phyloP scores from a whole-genome alignment of 2,888 invertebrate species.

The Andrena minutula region DNA sequence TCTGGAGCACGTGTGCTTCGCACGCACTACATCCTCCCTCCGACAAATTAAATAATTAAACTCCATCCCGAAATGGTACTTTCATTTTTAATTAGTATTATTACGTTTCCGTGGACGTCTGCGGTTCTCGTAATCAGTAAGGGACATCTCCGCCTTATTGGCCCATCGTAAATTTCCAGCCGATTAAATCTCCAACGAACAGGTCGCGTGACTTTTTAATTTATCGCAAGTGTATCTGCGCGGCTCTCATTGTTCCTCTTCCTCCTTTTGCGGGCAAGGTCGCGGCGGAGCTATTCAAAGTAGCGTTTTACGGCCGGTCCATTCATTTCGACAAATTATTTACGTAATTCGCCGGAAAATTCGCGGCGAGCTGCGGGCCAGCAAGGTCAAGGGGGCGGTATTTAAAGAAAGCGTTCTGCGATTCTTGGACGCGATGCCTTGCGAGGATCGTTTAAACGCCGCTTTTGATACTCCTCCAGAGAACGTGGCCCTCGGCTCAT shows the following conservation, averaged over 20 bases:
- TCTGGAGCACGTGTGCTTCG: no score
- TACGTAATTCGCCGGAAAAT: slow-evolving; percentile 38
- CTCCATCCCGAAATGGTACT: no score
- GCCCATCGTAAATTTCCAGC: neutral
- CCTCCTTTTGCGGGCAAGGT: slow-evolving; percentile 13
- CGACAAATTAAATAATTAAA: no score
- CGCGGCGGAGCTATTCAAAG: slow-evolving; percentile 34
- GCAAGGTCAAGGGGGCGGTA: slow-evolving; percentile 36
- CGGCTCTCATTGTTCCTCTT: neutral
- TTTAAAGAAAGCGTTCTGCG: slow-evolving; percentile 35
- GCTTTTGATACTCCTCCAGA: neutral
- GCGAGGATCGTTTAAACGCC: neutral
- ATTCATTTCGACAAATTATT: slow-evolving; percentile 41
- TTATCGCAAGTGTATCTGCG: neutral
- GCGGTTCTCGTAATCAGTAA: no score
- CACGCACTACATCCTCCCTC: no score
- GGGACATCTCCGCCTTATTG: no score
- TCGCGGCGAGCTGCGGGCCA: slow-evolving; percentile 15
- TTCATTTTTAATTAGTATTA: no score
- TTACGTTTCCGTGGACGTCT: no score
- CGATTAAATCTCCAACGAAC: neutral
- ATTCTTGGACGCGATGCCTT: slow-evolving; percentile 7
- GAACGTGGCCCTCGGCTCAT: neutral
- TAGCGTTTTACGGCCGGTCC: slow-evolving; percentile 2
- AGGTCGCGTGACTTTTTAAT: neutral